Evolutionary conservation across 1,140 invertebrate species (phyloP), one percentile per base, ranked within the genome.

Genomic region (Halictus rubicundus): DNA sequence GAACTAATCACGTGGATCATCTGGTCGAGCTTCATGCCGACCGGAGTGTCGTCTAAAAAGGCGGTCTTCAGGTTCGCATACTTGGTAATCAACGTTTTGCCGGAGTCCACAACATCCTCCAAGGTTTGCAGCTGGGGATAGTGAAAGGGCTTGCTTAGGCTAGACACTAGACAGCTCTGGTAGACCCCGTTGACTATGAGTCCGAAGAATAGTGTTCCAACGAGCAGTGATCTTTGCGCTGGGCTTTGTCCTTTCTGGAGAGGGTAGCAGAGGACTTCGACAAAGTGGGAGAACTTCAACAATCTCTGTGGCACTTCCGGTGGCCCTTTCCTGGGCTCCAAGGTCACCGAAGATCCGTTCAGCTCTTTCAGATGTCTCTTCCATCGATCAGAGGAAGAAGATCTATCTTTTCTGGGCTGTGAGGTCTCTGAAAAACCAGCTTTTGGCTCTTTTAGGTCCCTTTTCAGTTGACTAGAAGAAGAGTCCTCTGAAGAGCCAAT

Each of bases 41-140:
- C 4, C 6, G 75, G 52, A 0, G 70, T 68, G 23, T 82, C 80
- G 7, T 61, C 69, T 12, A 52, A 27, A 25, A 89, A 89, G 0
- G 68, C 81, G 37, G 77, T 78, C 64, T 82, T 85, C 21, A 91
- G 3, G 42, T 90, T 89, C 2, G 66, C n/a, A 39, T 90, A 91
- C 37, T 86, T 91, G 1, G 90, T 89, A 46, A 88, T 37, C 21
- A 91, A 74, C 0, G 73, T 68, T 0, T 85, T n/a, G n/a, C 87
- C 87, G 0, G 85, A 74, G 10, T 83, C n/a, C 0, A 79, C 60
- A 21, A 91, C 80, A 10, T 89, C 81, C 12, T 85, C 63, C 10
- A 91, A 16, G 1, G 85, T 89, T 0, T 54, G 64, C 2, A 90
- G 16, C 68, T 91, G 84, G 1, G 83, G 83, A 59, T 88, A 84